A percentile compares a stretch with the other conserved stretches of the same genome.
These are phyloP conservation scores for Rana temporaria DNA, from an alignment of 2,113 vertebrate species.

Conservation along the genomic window DNA sequence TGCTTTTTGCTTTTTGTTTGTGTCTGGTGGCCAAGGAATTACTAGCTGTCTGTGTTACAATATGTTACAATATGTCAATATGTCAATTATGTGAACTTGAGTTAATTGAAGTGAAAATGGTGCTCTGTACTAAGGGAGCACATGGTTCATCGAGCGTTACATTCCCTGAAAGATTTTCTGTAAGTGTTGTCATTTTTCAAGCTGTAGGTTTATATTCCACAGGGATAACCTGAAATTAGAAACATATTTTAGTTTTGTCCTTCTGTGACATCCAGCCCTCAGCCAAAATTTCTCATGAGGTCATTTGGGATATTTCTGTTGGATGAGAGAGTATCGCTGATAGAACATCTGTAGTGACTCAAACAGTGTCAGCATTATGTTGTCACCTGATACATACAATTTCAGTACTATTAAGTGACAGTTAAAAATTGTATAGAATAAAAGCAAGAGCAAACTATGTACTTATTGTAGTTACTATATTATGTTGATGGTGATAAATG, in stretches of 20 bases:
- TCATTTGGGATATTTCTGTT: neutral
- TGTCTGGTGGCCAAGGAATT: slow-evolving; percentile 16
- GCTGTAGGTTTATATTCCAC: slow-evolving; percentile 28
- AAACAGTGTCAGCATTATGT: no score
- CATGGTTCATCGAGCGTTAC: slow-evolving; percentile 24
- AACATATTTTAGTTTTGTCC: slow-evolving; percentile 43
- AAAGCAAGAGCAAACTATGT: no score
- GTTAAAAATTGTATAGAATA: no score
- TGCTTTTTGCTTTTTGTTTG: neutral
- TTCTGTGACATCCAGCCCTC: slow-evolving; percentile 28
- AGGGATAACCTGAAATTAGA: slow-evolving; percentile 34
- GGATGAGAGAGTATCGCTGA: neutral
- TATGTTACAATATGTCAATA: no score
- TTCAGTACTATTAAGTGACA: neutral
- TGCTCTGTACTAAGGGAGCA: slow-evolving; percentile 37
- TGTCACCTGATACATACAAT: neutral
- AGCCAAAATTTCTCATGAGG: neutral
- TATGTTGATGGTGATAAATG: no score
- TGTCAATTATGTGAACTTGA: slow-evolving; percentile 54
- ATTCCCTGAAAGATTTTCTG: slow-evolving; percentile 47
- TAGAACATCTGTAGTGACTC: neutral
- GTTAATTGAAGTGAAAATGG: slow-evolving; percentile 54
- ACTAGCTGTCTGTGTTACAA: slow-evolving; percentile 17
- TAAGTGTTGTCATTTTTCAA: slow-evolving; percentile 49
- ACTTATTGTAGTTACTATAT: no score